Base-by-base conservation (phyloP, 2,113 vertebrate genomes). In the Oryzias celebensis region DNA sequence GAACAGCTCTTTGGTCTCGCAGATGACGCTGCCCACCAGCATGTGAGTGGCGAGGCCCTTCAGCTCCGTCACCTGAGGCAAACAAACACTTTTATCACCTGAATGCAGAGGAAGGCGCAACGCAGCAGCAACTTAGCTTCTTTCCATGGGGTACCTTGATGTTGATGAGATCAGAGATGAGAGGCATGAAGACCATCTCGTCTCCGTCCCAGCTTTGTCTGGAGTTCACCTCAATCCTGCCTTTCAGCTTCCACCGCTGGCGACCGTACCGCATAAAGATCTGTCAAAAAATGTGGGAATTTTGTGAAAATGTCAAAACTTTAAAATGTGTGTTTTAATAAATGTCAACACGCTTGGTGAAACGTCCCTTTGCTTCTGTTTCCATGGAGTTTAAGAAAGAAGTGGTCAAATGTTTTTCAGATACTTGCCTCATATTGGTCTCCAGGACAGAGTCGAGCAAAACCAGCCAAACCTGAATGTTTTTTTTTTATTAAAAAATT, bases 131-230 rank as follows among this genome's bases (percentile, higher is more conserved):
- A 15, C 50, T 67, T 20, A 31, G 26, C 24, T n/a, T 43, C 0
- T 47, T 43, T 49, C 13, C 8, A 16, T 26, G n/a, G 3, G 8
- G 8, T 87, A 98, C 97, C 95, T 99, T 99, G 87, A 99, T 99
- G 85, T 95, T 96, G 69, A 99, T 98, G 53, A 98, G 90, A 17
- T 96, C 96, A 1, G 91, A 89, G 65, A 98, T 93, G 65, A 98
- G 93, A 10, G 97, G 97, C 80, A 96, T 89, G 78, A 99, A 98
- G 68, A 98, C 81, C 85, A 93, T 96, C 77, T 99, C 96, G 31
- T 98, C 97, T 69, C 95, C 95, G 0, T 98, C 97, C 97, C 97
- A 99, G 75, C 94, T 99, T 80, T 99, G 97, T 62, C 94, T 94
- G 83, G 95, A 97, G 20, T 98, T 97, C n/a, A 94, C 92, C 85